Base-by-base conservation (phyloP, 2,888 invertebrate species). In the Synanthedon tipuliformis region DNA sequence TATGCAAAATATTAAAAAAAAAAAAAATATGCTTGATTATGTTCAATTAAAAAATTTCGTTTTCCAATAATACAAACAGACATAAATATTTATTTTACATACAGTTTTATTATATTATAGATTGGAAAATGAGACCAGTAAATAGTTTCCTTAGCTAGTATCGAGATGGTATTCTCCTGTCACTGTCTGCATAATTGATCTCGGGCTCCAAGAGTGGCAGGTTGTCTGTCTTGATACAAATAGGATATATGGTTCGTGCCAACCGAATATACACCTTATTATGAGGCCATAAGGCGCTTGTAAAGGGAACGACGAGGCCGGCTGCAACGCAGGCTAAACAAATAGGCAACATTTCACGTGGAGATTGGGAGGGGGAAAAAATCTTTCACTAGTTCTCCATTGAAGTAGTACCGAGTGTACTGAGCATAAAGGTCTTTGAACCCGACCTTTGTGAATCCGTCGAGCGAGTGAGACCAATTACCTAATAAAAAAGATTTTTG, bases 111-210 rank as follows among this genome's bases (percentile, higher is more conserved):
- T 34, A 34, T 10, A 34, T 34, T 34, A 34, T 2, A 2, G 2
- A 34, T 34, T 34, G 34, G 34, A 34, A 34, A 34, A 34, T 34
- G 7, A 10, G 7, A 34, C 10, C 34, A 34, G 34, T 49, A 12
- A 65, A 67, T 59, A 59, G 61, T 59, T 60, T 62, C 59, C 56
- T 61, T 72, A 34, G 18, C 18, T 18, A 3, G 34, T 34, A 34
- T 34, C 34, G 34, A 34, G 10, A 69, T 69, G 57, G 63, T 63
- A 57, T 49, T 50, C 34, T 51, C 51, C 41, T 51, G 41, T 50
- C 27, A n/a, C 27, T 48, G 16, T 50, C 67, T 76, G 71, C 73
- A 78, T 78, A 76, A 78, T 78, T 77, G 71, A 78, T 73, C 67
- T 58, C 63, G 61, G 57, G 59, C 61, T 59, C 61, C 65, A 12